These are phyloP conservation scores for Gasteruption jaculator DNA, from an alignment of 2,888 invertebrate genomes.

Conservation along the genomic window DNA sequence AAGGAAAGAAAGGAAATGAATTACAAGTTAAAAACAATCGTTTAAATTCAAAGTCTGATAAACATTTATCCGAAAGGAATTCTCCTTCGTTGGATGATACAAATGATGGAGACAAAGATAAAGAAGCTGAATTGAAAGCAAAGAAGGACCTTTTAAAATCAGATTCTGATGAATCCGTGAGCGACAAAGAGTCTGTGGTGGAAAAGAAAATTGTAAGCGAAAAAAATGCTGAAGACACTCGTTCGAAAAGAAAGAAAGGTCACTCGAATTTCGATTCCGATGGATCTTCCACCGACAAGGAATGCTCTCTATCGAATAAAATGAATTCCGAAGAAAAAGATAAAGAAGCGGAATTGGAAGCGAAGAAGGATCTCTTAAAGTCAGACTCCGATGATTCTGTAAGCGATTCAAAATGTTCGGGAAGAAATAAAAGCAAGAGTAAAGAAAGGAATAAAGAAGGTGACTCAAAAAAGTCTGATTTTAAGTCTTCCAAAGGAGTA, in stretches of 20 bases:
- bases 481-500: too few relatives aligned
- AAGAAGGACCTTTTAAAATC: background rate
- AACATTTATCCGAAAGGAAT: too few relatives aligned
- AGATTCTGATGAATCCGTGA: conserved; percentile 1
- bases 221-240: background rate
- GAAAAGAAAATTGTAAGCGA: background rate
- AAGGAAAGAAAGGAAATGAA: too few relatives aligned
- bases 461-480: too few relatives aligned
- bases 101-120: background rate
- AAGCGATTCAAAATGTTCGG: background rate
- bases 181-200: background rate
- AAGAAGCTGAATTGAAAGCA: background rate
- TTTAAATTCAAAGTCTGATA: too few relatives aligned
- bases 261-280: background rate
- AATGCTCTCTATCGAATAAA: too few relatives aligned
- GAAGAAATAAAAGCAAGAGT: background rate
- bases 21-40: too few relatives aligned
- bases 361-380: conserved; percentile 22
- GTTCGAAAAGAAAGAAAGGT: background rate
- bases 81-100: too few relatives aligned
- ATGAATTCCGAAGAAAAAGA: background rate
- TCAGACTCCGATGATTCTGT: conserved; percentile 26
- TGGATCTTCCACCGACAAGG: background rate
- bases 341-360: conserved; percentile 10
- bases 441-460: conserved; percentile 6